A percentile compares a stretch with the other conserved stretches of the same genome.
phyloP scores from a whole-genome alignment of 2,888 invertebrate genomes.

The Merodon equestris region DNA sequence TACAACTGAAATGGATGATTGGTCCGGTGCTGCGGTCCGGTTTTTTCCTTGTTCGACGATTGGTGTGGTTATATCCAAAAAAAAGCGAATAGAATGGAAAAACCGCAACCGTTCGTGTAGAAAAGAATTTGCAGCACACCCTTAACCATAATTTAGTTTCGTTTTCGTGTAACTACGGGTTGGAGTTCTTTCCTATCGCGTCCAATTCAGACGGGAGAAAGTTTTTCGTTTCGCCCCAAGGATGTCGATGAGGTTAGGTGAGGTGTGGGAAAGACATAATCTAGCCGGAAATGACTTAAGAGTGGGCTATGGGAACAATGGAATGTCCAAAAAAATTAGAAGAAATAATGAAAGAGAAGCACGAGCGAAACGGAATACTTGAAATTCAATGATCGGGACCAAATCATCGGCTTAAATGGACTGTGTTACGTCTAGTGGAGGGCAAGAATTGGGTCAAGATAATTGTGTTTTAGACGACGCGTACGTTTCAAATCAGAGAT shows the following conservation, averaged over 20 bases:
- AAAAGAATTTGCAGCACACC: constrained; percentile 41
- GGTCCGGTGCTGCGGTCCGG: constrained; percentile 31
- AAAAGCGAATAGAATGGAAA: not conserved
- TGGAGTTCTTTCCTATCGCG: too few species aligned
- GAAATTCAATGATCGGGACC: constrained; percentile 24
- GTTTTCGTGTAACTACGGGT: constrained; percentile 19
- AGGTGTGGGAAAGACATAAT: not conserved
- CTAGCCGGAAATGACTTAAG: constrained; percentile 13
- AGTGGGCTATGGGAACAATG: not conserved
- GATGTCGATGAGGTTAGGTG: not conserved
- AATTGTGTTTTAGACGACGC: not conserved
- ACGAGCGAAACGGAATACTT: not conserved
- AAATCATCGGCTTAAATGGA: constrained; percentile 43
- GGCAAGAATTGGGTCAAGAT: constrained; percentile 29
- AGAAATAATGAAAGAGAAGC: too few species aligned
- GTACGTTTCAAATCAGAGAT: too few species aligned
- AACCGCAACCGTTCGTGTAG: constrained; percentile 41
- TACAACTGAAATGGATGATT: constrained; percentile 34
- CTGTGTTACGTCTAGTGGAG: constrained; percentile 15
- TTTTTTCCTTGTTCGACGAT: constrained; percentile 60
- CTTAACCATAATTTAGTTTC: constrained; percentile 47
- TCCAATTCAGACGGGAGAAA: constrained; percentile 3
- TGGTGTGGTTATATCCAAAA: constrained; percentile 46
- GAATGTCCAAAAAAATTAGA: not conserved
- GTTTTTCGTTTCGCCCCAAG: constrained; percentile 13